Evolutionary conservation across 2,113 vertebrate species (phyloP).

Genomic region (Notiomystis cincta): DNA sequence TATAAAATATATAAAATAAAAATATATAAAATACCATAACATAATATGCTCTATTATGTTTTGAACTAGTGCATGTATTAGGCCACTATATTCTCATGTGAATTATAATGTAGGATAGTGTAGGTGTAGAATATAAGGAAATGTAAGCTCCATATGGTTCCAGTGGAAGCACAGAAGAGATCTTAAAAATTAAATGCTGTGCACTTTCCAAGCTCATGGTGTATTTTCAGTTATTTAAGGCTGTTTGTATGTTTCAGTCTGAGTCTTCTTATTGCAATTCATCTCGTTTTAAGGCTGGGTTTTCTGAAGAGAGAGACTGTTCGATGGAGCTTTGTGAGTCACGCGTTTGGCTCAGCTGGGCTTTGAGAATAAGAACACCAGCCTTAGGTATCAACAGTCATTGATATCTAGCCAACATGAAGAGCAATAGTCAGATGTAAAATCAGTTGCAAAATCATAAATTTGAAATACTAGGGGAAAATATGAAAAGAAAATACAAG

Average conservation of each 20-base stretch:
- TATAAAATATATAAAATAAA: too few species aligned
- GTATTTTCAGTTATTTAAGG: not conserved
- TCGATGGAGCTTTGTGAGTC: slow-evolving; percentile 26
- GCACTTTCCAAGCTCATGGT: not conserved
- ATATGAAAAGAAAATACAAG: not conserved
- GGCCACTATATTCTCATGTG: not conserved
- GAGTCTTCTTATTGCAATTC: not conserved
- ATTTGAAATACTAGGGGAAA: not conserved
- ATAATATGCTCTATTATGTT: not conserved
- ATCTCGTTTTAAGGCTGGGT: not conserved
- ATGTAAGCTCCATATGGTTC: not conserved
- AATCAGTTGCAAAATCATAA: not conserved
- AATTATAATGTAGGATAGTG: not conserved
- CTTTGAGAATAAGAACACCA: slow-evolving; percentile 2
- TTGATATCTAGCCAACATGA: not conserved
- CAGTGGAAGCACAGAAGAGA: not conserved
- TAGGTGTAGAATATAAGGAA: not conserved
- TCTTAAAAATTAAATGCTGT: slow-evolving; percentile 4
- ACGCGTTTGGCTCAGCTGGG: not conserved
- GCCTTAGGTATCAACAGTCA: not conserved
- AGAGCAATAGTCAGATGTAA: not conserved
- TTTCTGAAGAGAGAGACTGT: not conserved
- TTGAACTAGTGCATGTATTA: not conserved
- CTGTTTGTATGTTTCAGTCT: not conserved
- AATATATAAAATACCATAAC: too few species aligned